These are phyloP conservation scores for Dryobota labecula DNA, from an alignment of 2,888 invertebrate species.

Conservation along the genomic window DNA sequence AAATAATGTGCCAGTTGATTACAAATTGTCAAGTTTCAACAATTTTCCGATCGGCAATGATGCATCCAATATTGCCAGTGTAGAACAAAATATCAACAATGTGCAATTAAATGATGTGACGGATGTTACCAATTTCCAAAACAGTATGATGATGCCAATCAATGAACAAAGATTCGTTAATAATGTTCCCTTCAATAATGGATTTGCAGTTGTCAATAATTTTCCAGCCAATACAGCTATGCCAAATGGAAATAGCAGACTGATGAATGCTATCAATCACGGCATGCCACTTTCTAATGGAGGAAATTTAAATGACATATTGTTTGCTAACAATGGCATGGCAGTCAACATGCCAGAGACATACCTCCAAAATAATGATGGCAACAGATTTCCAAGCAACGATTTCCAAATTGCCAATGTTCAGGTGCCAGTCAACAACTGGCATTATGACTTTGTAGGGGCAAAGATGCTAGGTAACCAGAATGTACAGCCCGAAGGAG, in stretches of 20 bases:
- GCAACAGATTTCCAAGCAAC: neutral
- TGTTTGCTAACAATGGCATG: neutral
- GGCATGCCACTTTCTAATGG: conserved; percentile 16
- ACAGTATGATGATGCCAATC: conserved; percentile 30
- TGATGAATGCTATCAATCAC: conserved; percentile 11
- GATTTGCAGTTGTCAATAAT: conserved; percentile 36
- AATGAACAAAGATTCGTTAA: conserved; percentile 28
- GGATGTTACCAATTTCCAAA: conserved; percentile 11
- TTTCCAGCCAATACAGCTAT: conserved; percentile 21
- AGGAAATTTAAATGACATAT: conserved; percentile 5
- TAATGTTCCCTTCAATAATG: conserved; percentile 22
- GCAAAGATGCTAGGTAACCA: conserved; percentile 5
- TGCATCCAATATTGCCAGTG: neutral
- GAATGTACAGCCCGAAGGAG: neutral
- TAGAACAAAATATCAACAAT: conserved; percentile 16
- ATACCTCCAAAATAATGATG: neutral
- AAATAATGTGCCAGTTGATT: conserved; percentile 3
- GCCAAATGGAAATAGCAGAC: conserved; percentile 26
- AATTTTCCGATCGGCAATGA: neutral
- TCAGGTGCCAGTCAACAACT: conserved; percentile 29
- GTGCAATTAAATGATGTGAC: conserved; percentile 18
- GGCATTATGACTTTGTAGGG: conserved; percentile 10
- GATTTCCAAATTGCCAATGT: conserved; percentile 18
- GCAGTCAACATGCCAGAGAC: neutral
- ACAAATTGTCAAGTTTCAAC: neutral